Base-by-base conservation (phyloP, 2,797 vertebrate species). In the Darevskia mixta region DNA sequence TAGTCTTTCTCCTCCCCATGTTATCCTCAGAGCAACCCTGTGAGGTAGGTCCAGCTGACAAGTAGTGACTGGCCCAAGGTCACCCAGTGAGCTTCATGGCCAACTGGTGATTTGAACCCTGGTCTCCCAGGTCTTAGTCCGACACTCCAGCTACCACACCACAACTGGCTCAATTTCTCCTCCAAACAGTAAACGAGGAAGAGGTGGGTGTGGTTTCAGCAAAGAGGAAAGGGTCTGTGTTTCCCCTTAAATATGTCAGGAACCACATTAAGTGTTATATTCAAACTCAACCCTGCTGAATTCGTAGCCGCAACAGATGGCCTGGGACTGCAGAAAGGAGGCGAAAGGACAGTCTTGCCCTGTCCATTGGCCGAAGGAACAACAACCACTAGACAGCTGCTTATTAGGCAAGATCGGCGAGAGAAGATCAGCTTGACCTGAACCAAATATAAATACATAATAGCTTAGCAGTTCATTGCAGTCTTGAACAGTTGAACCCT, bases 171-270 rank as follows among this genome's bases (percentile, higher is more conserved):
- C 38, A n/a, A 49, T 71, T 32, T 69, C 41, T 82, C 93, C 94
- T 95, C 92, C 45, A 83, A 95, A 95, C 93, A 95, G 96, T 92
- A 94, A 93, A 95, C 0, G 94, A 95, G 29, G 32, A 95, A 88
- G 87, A 94, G 93, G 94, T 55, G 95, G 95, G 96, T 94, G 96
- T 64, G 91, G 92, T 93, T 90, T 97, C 94, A 83, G 72, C 4
- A 94, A 94, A 8, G 90, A 85, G 94, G 89, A 96, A 90, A 94
- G 96, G 94, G 93, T 92, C 93, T 95, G 93, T 95, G 94, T 55
- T 94, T 96, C 95, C 95, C 94, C 90, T 95, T 95, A 95, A 69
- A 90, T 90, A 94, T 76, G 4, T 64, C 41, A 27, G n/a, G 41
- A 85, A 64, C 83, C 35, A 75, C 55, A 64, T 75, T 58, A 27